Evolutionary conservation across 2,113 vertebrate genomes (phyloP).

Genomic region (Osmerus mordax): DNA sequence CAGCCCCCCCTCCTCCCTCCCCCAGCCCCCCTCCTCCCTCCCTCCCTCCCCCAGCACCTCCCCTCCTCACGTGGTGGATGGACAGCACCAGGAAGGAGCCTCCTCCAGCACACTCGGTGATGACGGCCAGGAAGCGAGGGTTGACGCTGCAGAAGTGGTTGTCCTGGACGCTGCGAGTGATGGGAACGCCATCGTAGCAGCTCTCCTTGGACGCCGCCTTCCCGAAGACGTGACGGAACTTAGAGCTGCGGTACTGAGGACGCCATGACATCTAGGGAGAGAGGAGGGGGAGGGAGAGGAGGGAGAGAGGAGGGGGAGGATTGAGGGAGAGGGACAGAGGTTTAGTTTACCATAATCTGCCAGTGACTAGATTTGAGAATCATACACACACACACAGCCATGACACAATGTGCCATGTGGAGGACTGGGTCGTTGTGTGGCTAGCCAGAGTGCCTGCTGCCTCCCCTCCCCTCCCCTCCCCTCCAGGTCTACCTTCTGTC

Average conservation of each 20-base stretch:
- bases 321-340: too few relatives aligned
- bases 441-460: too few relatives aligned
- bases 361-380: too few relatives aligned
- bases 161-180: constrained; percentile 92
- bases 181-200: constrained; percentile 88
- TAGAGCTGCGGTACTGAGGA: constrained; percentile 88
- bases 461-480: too few relatives aligned
- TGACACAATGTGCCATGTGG: too few relatives aligned
- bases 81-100: constrained; percentile 91
- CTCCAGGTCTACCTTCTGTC: too few relatives aligned
- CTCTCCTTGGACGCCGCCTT: constrained; percentile 85
- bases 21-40: too few relatives aligned
- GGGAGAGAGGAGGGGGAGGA: background rate
- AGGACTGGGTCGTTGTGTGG: too few relatives aligned
- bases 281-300: background rate
- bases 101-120: constrained; percentile 88
- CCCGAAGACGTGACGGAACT: constrained; percentile 92
- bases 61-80: constrained; percentile 79
- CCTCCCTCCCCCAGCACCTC: too few relatives aligned
- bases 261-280: constrained; percentile 90
- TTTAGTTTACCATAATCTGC: too few relatives aligned
- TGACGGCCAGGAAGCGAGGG: constrained; percentile 88
- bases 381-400: too few relatives aligned
- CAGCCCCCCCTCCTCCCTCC: too few relatives aligned
- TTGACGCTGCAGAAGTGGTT: constrained; percentile 93